phyloP scores from a whole-genome alignment of 1,140 invertebrate species.

The Drosophila pseudoananassae region DNA sequence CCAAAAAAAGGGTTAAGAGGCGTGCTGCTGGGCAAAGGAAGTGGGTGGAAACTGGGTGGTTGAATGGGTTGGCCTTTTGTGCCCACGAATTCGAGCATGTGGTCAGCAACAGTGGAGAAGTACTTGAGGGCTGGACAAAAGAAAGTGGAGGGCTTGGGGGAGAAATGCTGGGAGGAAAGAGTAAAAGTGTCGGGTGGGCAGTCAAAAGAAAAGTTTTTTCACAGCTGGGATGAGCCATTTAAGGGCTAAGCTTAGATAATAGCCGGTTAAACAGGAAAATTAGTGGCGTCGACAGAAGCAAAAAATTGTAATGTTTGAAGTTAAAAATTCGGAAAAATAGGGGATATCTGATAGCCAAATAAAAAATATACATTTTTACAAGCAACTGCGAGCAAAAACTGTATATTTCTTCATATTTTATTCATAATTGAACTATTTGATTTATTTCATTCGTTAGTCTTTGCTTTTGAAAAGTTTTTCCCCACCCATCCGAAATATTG shows the following conservation, averaged over 20 bases:
- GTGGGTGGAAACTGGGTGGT: conserved; percentile 24
- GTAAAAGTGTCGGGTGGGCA: conserved; percentile 31
- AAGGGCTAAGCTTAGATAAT: conserved; percentile 39
- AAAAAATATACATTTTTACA: too few species aligned
- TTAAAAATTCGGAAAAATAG: neutral
- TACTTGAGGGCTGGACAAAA: conserved; percentile 49
- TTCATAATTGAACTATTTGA: neutral
- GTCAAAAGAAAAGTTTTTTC: conserved; percentile 38
- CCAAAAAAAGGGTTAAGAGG: conserved; percentile 60
- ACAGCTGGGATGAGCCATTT: conserved; percentile 35
- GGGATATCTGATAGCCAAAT: too few species aligned
- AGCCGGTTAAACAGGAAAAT: conserved; percentile 35
- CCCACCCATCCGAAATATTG: neutral
- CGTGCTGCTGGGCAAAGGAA: conserved; percentile 50
- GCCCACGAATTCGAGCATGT: conserved; percentile 65
- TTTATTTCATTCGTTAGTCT: neutral
- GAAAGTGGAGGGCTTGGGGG: conserved; percentile 3
- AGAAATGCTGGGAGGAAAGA: neutral
- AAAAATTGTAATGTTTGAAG: neutral
- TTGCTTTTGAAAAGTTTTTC: conserved; percentile 5
- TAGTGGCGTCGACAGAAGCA: conserved; percentile 2
- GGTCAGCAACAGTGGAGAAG: conserved; percentile 57
- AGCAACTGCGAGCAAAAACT: neutral
- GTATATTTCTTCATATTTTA: neutral
- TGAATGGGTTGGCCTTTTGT: conserved; percentile 40